Evolutionary conservation across 2,888 invertebrate species (phyloP), one percentile per base, ranked within the genome.

Genomic region (Pomacea canaliculata): DNA sequence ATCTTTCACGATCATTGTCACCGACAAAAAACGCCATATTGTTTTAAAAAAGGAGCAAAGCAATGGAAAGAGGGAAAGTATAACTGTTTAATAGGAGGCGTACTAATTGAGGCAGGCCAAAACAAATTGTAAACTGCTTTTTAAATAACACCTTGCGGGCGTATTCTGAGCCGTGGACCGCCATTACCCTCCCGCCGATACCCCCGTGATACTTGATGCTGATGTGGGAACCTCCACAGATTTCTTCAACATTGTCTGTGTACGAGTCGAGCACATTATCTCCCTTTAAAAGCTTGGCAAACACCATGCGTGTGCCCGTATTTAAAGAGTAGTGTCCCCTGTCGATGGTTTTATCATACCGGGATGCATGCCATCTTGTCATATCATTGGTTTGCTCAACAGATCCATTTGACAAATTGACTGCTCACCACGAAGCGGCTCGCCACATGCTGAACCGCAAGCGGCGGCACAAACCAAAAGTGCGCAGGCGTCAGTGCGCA

Each of bases 251-350:
- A 63, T 63, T 63, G 63, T 63, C 63, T 63, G 16, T 27, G 23
- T 27, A 12, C 10, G 63, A 23, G 9, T 63, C 63, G 63, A 27
- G 63, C 63, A 12, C 63, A 71, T 71, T 71, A 71, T 71, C 71
- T 71, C 71, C 71, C 71, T 63, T 63, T 71, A 71, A 71, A 71
- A 71, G 71, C 71, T 71, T 71, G 63, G 71, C 60, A 59, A 71
- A 71, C 71, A 71, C 23, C 49, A 60, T 62, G 71, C 63, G 63
- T 49, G 71, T 23, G 71, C 37, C 49, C 23, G 71, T 71, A 60
- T 71, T 71, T 71, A 71, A 71, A 71, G 62, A 71, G 63, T 71
- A 71, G 62, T 71, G 63, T 65, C 62, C 63, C 37, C 19, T 23
- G 23, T 60, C 59, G 59, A 49, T 63, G 62, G 59, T n/a, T 63